A percentile compares a stretch with the other conserved stretches of the same genome.
Evolutionary conservation across 2,888 invertebrate species (phyloP).

Genomic region (Prosopocoilus inquinatus): DNA sequence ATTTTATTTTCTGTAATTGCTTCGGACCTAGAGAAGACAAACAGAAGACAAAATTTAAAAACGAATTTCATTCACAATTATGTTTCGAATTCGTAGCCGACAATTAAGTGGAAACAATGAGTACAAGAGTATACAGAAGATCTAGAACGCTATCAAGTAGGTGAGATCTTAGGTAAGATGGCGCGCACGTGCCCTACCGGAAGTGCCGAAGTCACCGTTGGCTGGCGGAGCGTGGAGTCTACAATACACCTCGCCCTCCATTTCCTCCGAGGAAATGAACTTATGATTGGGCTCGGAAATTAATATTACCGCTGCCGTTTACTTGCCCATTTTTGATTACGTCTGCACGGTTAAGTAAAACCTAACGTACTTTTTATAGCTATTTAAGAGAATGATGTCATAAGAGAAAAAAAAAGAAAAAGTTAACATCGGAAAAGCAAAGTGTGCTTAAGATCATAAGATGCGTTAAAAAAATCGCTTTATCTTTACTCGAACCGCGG

Average conservation of each 20-base stretch:
- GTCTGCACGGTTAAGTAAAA: no score
- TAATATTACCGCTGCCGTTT: slow-evolving; percentile 36
- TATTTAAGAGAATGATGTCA: no score
- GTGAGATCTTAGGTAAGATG: slow-evolving; percentile 36
- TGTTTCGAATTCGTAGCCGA: background rate
- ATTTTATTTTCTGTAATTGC: no score
- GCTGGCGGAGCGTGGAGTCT: slow-evolving; percentile 44
- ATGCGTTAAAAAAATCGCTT: no score
- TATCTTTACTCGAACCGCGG: no score
- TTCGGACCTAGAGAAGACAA: no score
- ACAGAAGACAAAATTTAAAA: background rate
- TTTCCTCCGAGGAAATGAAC: slow-evolving; percentile 46
- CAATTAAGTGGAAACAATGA: slow-evolving; percentile 5
- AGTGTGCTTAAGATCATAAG: no score
- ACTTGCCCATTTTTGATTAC: slow-evolving; percentile 21
- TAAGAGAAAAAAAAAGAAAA: no score
- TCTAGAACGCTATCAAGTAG: slow-evolving; percentile 10
- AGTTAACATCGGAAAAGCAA: no score
- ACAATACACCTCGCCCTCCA: slow-evolving; percentile 40
- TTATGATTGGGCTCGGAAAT: slow-evolving; percentile 48
- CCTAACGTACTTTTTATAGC: no score
- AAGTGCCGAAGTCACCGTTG: slow-evolving; percentile 47
- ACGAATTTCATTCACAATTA: slow-evolving; percentile 4
- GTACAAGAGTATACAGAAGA: slow-evolving; percentile 7
- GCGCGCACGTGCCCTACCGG: slow-evolving; percentile 47